Evolutionary conservation across 2,113 vertebrate genomes (phyloP), one percentile per base, ranked within the genome.

Genomic region (Sitta europaea): DNA sequence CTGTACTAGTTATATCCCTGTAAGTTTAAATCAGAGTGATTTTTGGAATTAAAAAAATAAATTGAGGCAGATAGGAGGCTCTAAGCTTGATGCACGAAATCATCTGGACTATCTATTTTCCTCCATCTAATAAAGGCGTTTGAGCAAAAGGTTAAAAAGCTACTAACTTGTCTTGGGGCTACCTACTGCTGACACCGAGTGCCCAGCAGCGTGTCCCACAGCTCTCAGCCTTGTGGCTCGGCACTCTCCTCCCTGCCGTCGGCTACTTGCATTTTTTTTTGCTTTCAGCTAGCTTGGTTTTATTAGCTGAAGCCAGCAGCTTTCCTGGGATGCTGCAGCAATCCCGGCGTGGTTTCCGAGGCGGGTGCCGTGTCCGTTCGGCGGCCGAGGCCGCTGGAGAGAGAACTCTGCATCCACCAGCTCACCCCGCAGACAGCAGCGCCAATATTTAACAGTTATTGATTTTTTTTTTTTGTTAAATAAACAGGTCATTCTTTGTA

Each of bases 1-100:
- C 18, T 36, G 5, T 42, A 11, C 19, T 50, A 72, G 18, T 11
- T 72, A 18, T 28, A 14, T 6, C 31, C 15, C 21, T 57, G 50
- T 5, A 43, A 2, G 3, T 68, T 75, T 40, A 67, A 63, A 65
- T 76, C 4, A 3, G 33, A 55, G 63, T 33, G 1, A 72, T 80
- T 87, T n/a, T 45, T 72, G 21, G 67, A 93, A 82, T 82, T 63
- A 67, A 8, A 67, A 73, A 90, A 74, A 70, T 42, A 67, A 91
- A 87, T 74, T 47, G 18, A 76, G 74, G 68, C 9, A 84, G 8
- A 82, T n/a, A 68, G 5, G 21, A 11, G 5, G 2, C 8, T 88
- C 25, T 91, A 45, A 63, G 20, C 14, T 74, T 76, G 45, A 14
- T 47, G 1, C 51, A 28, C 27, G 40, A 89, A 81, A 63, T 87